Base-by-base conservation (phyloP, 2,888 invertebrate genomes). In the Trachelus tabidus region DNA sequence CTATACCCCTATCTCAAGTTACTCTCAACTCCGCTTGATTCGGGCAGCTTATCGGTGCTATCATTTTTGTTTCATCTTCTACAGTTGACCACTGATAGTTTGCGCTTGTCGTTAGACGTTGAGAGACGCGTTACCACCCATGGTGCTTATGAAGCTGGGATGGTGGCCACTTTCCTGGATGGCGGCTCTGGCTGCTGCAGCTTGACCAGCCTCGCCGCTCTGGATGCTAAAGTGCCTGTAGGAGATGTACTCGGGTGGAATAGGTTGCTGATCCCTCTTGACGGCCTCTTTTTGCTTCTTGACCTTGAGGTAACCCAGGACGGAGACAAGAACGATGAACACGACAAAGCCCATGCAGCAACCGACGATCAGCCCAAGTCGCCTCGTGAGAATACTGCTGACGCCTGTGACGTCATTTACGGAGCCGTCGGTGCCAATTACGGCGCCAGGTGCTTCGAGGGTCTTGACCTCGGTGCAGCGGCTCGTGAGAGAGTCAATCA, bases 301-400 rank as follows among this genome's bases (percentile, higher is more conserved):
- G 82, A 96, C 94, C 92, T 97, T 97, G 82, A 97, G 94, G 90
- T 97, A 97, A 35, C 96, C 96, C 82, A 97, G 93, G 73, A 96
- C 95, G n/a, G 97, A 96, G 78, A 97, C 96, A 87, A 97, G 93
- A 35, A 97, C 95, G 76, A 97, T 94, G 89, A 97, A 97, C 75
- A 97, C 96, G 81, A 97, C 94, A 87, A 97, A 96, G 77, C 97
- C 97, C 93, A 97, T 94, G 89, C 96, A 96, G 90, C 96, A 96
- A 76, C 97, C 97, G 78, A 97, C 95, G 85, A 97, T 96, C 83
- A 97, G 94, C 40, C 97, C 97, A 78, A 97, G 93, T 83, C 97
- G 94, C 80, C 97, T 93, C 6, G 96, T 96, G 69, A 97, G 93
- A 87, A 97, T 95, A 80, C 96, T 96, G 83, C 95, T 95, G 73